phyloP scores from a whole-genome alignment of 2,888 invertebrate genomes.

The Agonopterix alstromeriana region DNA sequence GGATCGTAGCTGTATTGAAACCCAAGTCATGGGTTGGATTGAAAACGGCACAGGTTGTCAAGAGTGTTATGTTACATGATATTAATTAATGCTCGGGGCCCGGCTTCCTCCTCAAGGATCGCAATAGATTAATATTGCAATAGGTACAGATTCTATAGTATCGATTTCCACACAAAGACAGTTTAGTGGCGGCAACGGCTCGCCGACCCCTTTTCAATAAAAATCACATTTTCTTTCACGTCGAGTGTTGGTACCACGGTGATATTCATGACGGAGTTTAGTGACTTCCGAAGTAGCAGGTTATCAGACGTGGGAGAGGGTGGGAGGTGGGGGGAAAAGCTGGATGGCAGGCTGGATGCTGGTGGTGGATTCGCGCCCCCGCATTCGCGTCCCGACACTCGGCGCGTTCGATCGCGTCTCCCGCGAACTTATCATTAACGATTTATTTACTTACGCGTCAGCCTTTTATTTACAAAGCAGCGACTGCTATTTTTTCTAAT shows the following conservation, averaged over 20 bases:
- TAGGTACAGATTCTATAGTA: conserved; percentile 27
- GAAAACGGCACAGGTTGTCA: conserved; percentile 20
- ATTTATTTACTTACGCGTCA: conserved; percentile 38
- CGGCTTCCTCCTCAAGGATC: neutral
- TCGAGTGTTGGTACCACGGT: conserved; percentile 55
- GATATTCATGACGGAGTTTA: conserved; percentile 71
- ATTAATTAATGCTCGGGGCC: neutral
- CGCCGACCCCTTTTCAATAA: conserved; percentile 62
- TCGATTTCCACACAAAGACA: conserved; percentile 45
- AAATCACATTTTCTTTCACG: conserved; percentile 67
- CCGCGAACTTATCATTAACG: conserved; percentile 32
- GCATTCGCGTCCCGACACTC: conserved; percentile 59
- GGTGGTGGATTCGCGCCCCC: conserved; percentile 54
- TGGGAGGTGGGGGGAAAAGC: conserved; percentile 42
- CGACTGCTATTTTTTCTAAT: conserved; percentile 22
- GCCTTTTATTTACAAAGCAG: conserved; percentile 41
- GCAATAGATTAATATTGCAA: neutral
- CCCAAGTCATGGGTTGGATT: too few relatives aligned
- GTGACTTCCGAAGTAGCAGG: conserved; percentile 76
- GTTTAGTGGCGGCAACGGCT: neutral
- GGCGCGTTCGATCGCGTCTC: conserved; percentile 52
- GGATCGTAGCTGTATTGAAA: too few relatives aligned
- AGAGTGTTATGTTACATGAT: conserved; percentile 25
- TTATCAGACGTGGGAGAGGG: conserved; percentile 58
- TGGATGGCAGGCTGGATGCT: conserved; percentile 60